A percentile compares a stretch with the other conserved stretches of the same genome.
Conservation (phyloP, 1,140 invertebrate species). For the Idris sp. region DNA sequence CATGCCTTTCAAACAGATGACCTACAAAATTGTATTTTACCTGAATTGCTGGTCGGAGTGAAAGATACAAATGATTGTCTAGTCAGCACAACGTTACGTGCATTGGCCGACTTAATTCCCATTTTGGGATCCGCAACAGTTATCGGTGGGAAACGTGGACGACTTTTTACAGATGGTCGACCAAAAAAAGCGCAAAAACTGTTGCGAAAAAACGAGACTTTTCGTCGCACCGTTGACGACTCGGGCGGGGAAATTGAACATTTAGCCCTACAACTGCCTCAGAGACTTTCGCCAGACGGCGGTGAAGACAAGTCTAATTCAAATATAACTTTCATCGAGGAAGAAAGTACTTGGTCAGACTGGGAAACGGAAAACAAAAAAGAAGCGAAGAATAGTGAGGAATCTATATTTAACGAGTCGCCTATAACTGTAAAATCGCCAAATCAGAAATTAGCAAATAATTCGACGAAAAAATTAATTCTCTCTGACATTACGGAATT, state of each 20-base stretch:
- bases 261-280: constrained; percentile 77
- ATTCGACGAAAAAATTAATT: constrained; percentile 72
- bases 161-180: constrained; percentile 89
- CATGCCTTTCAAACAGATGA: constrained; percentile 84
- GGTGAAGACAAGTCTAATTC: constrained; percentile 84
- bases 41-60: constrained; percentile 89
- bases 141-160: constrained; percentile 87
- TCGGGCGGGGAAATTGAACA: neutral
- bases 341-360: constrained; percentile 84
- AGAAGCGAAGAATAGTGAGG: neutral
- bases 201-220: constrained; percentile 56
- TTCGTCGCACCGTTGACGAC: constrained; percentile 2
- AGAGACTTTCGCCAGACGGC: constrained; percentile 88
- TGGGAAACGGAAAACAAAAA: constrained; percentile 82
- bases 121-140: constrained; percentile 88
- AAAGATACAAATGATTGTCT: constrained; percentile 89
- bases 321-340: constrained; percentile 73
- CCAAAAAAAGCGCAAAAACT: constrained; percentile 78
- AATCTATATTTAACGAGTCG: constrained; percentile 30
- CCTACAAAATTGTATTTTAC: constrained; percentile 83
- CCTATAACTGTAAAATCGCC: constrained; percentile 10
- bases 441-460: too few relatives aligned
- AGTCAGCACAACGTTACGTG: constrained; percentile 87
- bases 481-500: constrained; percentile 84
- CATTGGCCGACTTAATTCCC: constrained; percentile 88